Percentiles rank a stretch among this genome's conserved stretches.
These are phyloP conservation scores for Scomber japonicus DNA, from an alignment of 2,113 vertebrate genomes.

Conservation along the genomic window DNA sequence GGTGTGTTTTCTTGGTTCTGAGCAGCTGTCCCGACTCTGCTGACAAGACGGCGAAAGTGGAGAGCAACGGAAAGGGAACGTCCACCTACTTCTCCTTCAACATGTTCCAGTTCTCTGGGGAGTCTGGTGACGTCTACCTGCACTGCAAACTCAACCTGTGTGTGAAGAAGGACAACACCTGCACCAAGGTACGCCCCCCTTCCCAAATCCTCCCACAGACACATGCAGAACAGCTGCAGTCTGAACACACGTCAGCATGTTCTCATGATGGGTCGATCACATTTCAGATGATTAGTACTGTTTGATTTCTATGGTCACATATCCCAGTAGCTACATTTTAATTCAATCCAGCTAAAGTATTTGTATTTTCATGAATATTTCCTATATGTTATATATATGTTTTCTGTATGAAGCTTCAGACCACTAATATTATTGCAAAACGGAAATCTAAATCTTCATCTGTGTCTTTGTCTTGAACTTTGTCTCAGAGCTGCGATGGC, in stretches of 20 bases:
- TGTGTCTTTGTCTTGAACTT: background rate
- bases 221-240: background rate
- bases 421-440: no score
- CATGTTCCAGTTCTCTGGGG: slow-evolving; percentile 36
- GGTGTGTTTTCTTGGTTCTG: background rate
- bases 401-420: no score
- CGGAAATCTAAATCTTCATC: background rate
- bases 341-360: no score
- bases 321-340: background rate
- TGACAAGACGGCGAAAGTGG: slow-evolving; percentile 32
- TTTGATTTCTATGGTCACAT: background rate
- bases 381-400: no score
- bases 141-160: slow-evolving; percentile 55
- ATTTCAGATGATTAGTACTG: no score
- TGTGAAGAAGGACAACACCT: background rate
- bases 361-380: no score
- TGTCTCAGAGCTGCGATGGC: slow-evolving; percentile 1
- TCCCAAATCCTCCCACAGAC: background rate
- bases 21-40: slow-evolving; percentile 27
- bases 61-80: slow-evolving; percentile 22
- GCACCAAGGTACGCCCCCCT: slow-evolving; percentile 10
- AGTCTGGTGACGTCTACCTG: background rate
- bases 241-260: no score
- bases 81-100: slow-evolving; percentile 53
- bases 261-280: no score